Conservation (phyloP, 2,113 vertebrate genomes). For the Labrus mixtus region DNA sequence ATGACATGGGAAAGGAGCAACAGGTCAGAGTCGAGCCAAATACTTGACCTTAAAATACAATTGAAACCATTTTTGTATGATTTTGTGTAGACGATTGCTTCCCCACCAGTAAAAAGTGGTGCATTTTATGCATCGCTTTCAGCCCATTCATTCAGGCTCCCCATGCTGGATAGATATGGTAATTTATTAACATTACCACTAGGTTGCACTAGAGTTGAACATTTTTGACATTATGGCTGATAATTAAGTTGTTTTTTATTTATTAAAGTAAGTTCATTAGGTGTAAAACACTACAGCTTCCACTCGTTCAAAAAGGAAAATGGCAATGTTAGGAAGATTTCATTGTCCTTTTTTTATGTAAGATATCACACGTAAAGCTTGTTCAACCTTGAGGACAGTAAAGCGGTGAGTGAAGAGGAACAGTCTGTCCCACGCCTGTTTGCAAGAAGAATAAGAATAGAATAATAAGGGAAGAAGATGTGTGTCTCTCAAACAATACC, state of each 20-base stretch:
- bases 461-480: not conserved
- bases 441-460: not conserved
- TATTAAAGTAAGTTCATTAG: too few relatives aligned
- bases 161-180: not conserved
- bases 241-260: not conserved
- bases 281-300: not conserved
- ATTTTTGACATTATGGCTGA: not conserved
- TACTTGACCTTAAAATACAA: too few relatives aligned
- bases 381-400: not conserved
- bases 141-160: not conserved
- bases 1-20: too few relatives aligned
- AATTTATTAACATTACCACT: not conserved
- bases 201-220: not conserved
- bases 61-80: not conserved
- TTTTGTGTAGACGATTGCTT: not conserved
- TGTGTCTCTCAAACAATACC: conserved; percentile 2
- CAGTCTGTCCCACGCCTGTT: not conserved
- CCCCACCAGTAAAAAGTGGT: not conserved
- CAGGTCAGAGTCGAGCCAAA: too few relatives aligned
- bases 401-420: not conserved
- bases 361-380: not conserved
- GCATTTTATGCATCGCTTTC: not conserved
- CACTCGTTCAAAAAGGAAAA: not conserved
- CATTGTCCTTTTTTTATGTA: not conserved
- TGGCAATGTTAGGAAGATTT: not conserved